Conservation (phyloP, 2,888 invertebrate species). For the Noctua pronuba region DNA sequence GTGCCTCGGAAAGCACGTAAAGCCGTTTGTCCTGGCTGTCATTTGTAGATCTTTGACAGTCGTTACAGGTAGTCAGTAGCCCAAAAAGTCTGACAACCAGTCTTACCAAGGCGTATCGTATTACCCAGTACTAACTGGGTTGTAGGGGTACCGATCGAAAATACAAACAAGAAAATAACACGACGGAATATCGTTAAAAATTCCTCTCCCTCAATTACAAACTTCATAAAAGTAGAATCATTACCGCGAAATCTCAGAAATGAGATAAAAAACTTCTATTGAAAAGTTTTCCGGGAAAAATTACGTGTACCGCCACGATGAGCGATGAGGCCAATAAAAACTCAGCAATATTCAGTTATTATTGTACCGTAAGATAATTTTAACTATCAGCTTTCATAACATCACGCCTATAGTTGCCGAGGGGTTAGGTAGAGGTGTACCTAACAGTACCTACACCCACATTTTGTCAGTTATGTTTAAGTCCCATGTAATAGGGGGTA, state of each 20-base stretch:
- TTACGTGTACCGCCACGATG: neutral
- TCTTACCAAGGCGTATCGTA: too few species aligned
- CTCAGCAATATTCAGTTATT: neutral
- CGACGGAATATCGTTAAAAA: constrained; percentile 21
- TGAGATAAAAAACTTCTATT: constrained; percentile 28
- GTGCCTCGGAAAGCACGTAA: too few species aligned
- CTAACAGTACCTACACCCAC: too few species aligned
- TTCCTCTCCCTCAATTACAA: constrained; percentile 13
- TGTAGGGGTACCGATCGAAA: neutral
- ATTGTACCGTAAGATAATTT: neutral
- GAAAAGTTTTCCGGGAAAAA: constrained; percentile 24
- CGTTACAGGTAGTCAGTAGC: too few species aligned
- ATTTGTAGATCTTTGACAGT: too few species aligned
- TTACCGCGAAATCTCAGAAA: constrained; percentile 40
- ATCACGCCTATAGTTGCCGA: too few species aligned
- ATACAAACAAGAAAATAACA: constrained; percentile 1
- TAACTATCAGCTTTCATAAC: neutral
- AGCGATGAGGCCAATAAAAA: constrained; percentile 7
- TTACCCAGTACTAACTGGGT: too few species aligned
- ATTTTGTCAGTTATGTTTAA: too few species aligned
- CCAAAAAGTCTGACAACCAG: too few species aligned
- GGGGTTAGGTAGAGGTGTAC: too few species aligned
- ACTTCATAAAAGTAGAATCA: constrained; percentile 50
- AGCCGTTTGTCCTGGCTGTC: too few species aligned
- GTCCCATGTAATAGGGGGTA: too few species aligned